A percentile compares a stretch with the other conserved stretches of the same genome.
Evolutionary conservation across 2,797 vertebrate species (phyloP).

Genomic region (Sorex maritimensis): DNA sequence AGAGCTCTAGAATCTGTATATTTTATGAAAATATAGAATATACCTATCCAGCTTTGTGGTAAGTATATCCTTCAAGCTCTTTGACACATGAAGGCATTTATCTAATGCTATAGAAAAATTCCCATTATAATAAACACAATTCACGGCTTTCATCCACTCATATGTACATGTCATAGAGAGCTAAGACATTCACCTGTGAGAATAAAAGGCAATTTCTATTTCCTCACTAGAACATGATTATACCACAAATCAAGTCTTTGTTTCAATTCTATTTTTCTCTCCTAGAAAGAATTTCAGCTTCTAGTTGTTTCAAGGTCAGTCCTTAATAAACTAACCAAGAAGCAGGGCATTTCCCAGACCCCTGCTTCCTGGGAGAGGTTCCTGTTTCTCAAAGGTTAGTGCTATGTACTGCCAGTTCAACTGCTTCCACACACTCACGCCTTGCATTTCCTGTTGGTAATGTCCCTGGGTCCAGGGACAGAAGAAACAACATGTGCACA

Average conservation of each 20-base stretch:
- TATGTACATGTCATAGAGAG: not conserved
- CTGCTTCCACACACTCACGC: slow-evolving; percentile 42
- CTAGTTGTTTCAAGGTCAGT: not conserved
- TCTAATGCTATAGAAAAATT: not conserved
- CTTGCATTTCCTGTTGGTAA: slow-evolving; percentile 71
- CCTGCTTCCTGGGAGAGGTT: slow-evolving; percentile 65
- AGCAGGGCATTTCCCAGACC: not conserved
- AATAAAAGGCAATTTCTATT: slow-evolving; percentile 18
- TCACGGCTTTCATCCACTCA: not conserved
- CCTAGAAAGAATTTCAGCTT: not conserved
- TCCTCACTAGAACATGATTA: not conserved
- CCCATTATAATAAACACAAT: slow-evolving; percentile 19
- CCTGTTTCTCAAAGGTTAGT: slow-evolving; percentile 48
- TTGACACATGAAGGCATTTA: not conserved
- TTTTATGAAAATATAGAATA: not conserved
- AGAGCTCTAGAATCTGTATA: not conserved
- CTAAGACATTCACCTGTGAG: not conserved
- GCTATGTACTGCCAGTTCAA: not conserved
- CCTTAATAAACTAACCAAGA: slow-evolving; percentile 57
- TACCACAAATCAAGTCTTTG: not conserved
- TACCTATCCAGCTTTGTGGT: not conserved
- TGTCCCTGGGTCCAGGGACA: slow-evolving; percentile 23
- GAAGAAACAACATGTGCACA: not conserved
- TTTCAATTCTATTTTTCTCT: slow-evolving; percentile 46
- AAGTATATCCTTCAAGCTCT: not conserved